Evolutionary conservation across 2,113 vertebrate genomes (phyloP).

Genomic region (Actenoides hombroni): DNA sequence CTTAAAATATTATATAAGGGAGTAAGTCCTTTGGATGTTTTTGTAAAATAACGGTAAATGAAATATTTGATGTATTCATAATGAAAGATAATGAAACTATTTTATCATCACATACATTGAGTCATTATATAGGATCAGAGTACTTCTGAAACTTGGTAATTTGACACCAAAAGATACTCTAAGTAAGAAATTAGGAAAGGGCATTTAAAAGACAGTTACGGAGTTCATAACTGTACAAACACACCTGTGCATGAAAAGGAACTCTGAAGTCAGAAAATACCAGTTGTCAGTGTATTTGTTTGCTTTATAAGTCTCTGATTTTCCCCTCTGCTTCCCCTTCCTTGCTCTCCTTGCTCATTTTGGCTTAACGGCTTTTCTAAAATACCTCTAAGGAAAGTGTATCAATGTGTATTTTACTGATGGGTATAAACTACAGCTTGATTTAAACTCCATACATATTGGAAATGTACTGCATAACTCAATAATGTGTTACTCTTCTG

Average conservation of each 20-base stretch:
- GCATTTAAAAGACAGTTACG: background rate
- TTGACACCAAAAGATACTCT: background rate
- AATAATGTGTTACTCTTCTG: background rate
- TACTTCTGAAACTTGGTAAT: background rate
- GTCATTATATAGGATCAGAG: rapidly evolving
- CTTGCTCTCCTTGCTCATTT: background rate
- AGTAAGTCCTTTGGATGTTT: background rate
- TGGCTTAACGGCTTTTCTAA: background rate
- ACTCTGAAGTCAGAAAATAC: background rate
- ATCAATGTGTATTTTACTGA: background rate
- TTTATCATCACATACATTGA: background rate
- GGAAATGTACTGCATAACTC: background rate
- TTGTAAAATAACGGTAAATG: background rate
- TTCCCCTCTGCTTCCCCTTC: background rate
- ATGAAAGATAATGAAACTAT: background rate
- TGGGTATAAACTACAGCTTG: background rate
- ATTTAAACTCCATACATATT: background rate
- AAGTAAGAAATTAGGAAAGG: background rate
- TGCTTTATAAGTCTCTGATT: background rate
- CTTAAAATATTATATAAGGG: background rate
- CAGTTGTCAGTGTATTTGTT: background rate
- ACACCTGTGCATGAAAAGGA: background rate
- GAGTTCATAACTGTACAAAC: background rate
- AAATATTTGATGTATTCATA: background rate
- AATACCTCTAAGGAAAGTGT: background rate